Evolutionary conservation across 2,797 vertebrate genomes (phyloP).

Genomic region (Argyrosomus regius): DNA sequence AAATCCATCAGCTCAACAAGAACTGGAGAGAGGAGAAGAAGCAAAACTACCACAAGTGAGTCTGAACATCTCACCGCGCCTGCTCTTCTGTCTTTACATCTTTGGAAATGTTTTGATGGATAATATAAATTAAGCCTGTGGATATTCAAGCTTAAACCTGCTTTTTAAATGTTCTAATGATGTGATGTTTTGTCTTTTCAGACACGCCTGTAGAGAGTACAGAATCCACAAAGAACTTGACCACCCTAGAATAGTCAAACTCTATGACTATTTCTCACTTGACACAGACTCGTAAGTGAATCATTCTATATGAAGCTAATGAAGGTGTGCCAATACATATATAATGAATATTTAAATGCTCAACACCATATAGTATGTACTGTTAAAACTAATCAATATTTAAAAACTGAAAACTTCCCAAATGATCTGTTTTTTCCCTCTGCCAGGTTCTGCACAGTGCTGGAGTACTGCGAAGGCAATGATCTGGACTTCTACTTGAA

Average conservation of each 20-base stretch:
- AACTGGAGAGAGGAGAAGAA: conserved; percentile 99
- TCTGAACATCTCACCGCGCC: neutral
- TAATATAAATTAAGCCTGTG: neutral
- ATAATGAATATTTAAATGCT: neutral
- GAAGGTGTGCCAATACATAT: neutral
- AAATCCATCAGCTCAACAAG: conserved; percentile 99
- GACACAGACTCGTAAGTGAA: conserved; percentile 97
- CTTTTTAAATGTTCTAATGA: neutral
- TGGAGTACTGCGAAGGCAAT: conserved; percentile 97
- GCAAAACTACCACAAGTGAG: conserved; percentile 98
- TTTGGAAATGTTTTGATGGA: neutral
- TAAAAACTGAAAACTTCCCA: neutral
- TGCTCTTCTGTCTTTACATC: neutral
- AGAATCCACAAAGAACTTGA: conserved; percentile 98
- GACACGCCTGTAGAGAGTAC: conserved; percentile 96
- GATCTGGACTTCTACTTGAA: conserved; percentile 99
- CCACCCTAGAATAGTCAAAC: conserved; percentile 96
- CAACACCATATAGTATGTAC: neutral
- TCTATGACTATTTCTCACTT: conserved; percentile 96
- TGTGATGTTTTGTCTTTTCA: conserved; percentile 72
- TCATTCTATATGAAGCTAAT: neutral
- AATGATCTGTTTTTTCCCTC: neutral
- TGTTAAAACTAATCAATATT: neutral
- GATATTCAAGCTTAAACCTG: neutral
- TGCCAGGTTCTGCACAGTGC: conserved; percentile 95